These are phyloP conservation scores for Cnemophilus loriae DNA, from an alignment of 2,113 vertebrate species.

Conservation along the genomic window DNA sequence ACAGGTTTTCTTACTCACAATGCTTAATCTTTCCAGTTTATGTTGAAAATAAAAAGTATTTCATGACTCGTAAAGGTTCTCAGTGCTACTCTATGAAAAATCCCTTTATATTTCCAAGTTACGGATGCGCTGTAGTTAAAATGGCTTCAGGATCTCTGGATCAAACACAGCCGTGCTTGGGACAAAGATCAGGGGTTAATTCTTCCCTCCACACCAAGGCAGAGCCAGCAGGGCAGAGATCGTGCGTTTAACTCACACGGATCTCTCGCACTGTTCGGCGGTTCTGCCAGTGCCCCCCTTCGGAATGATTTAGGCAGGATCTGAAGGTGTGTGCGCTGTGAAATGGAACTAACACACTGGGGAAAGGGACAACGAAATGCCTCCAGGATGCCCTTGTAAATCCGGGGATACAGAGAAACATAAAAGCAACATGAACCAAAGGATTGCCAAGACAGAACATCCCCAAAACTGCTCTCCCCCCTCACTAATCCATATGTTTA, in stretches of 20 bases:
- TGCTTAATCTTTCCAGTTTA: not conserved
- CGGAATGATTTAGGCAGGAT: not conserved
- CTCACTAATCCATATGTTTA: fast-evolving
- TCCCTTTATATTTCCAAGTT: not conserved
- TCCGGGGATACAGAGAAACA: not conserved
- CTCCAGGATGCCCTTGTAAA: not conserved
- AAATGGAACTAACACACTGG: not conserved
- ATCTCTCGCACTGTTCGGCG: fast-evolving
- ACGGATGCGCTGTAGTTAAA: not conserved
- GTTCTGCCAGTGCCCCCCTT: not conserved
- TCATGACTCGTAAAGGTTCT: not conserved
- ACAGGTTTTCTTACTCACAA: not conserved
- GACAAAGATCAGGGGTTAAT: not conserved
- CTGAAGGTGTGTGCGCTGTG: not conserved
- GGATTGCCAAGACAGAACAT: not conserved
- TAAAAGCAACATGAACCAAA: not conserved
- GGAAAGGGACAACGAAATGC: not conserved
- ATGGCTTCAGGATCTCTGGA: not conserved
- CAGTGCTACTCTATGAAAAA: not conserved
- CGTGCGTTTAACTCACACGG: not conserved
- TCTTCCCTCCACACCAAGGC: not conserved
- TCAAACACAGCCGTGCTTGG: fast-evolving
- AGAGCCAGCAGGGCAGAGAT: not conserved
- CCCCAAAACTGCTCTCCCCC: not conserved
- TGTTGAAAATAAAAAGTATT: not conserved